Conservation (phyloP, 2,888 invertebrate genomes). For the Panorpa germanica region DNA sequence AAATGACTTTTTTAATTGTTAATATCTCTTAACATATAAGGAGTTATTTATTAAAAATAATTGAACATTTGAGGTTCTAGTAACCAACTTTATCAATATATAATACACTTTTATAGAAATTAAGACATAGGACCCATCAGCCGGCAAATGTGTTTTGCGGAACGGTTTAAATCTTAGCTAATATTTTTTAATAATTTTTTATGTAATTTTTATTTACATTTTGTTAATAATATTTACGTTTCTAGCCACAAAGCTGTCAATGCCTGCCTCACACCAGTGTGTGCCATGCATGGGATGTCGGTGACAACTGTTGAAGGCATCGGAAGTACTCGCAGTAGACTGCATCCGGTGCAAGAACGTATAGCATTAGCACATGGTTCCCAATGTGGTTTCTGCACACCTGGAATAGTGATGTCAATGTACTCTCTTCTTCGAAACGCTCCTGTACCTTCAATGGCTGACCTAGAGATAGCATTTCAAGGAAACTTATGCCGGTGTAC, state of each 20-base stretch:
- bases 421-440: conserved; percentile 65
- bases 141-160: conserved; percentile 14
- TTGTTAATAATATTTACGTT: conserved; percentile 2
- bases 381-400: conserved; percentile 91
- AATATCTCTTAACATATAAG: too few relatives aligned
- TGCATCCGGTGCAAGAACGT: conserved; percentile 77
- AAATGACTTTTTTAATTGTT: too few relatives aligned
- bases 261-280: conserved; percentile 76
- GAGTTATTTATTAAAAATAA: too few relatives aligned
- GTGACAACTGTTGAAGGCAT: conserved; percentile 90
- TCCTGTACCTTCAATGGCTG: conserved; percentile 47
- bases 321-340: conserved; percentile 53
- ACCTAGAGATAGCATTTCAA: conserved; percentile 66
- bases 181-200: conserved; percentile 1
- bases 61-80: too few relatives aligned
- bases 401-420: conserved; percentile 96
- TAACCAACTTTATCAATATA: too few relatives aligned
- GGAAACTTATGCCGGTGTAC: conserved; percentile 83
- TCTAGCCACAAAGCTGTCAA: conserved; percentile 65
- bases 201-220: conserved; percentile 7
- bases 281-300: conserved; percentile 70
- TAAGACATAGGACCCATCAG: conserved; percentile 43
- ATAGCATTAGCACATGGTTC: conserved; percentile 83
- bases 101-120: too few relatives aligned
- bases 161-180: too few relatives aligned